These are phyloP conservation scores for Platygyra sinensis DNA, from an alignment of 64 coral and sea anemone genomes.

Conservation along the genomic window DNA sequence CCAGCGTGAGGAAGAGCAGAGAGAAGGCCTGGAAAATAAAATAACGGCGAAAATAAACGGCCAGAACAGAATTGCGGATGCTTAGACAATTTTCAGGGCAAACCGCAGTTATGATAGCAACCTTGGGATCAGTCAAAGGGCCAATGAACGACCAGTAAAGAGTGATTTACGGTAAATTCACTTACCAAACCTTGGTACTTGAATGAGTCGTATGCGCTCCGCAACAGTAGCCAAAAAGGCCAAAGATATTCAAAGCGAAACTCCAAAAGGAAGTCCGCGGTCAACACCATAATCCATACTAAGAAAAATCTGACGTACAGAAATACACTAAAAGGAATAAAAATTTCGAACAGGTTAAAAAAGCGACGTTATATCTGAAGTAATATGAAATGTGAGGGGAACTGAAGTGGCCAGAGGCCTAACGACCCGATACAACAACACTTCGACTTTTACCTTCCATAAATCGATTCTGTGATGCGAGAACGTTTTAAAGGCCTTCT, in stretches of 20 bases:
- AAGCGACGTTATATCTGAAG: constrained; percentile 8
- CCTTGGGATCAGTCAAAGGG: not conserved
- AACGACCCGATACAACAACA: not conserved
- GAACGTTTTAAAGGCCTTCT: constrained; percentile 96
- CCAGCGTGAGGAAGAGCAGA: constrained; percentile 90
- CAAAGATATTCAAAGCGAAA: constrained; percentile 99
- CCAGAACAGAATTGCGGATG: not conserved
- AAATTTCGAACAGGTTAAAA: constrained; percentile 39
- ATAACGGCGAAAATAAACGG: constrained; percentile 30
- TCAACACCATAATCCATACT: constrained; percentile 97
- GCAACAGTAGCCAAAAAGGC: constrained; percentile 97
- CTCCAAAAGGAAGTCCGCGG: constrained; percentile 98
- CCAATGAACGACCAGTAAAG: constrained; percentile 26
- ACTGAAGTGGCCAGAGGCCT: not conserved
- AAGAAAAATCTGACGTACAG: constrained; percentile 97
- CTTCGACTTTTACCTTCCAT: constrained; percentile 90
- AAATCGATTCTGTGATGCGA: constrained; percentile 99
- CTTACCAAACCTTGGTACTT: constrained; percentile 99
- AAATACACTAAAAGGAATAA: constrained; percentile 86
- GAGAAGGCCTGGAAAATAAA: constrained; percentile 86
- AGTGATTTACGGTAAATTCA: constrained; percentile 9
- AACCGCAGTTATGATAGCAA: constrained; percentile 28
- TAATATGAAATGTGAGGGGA: not conserved
- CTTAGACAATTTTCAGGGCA: not conserved
- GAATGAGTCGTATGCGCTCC: constrained; percentile 99